phyloP scores from a whole-genome alignment of 2,797 vertebrate species.

The Moxostoma hubbsi region DNA sequence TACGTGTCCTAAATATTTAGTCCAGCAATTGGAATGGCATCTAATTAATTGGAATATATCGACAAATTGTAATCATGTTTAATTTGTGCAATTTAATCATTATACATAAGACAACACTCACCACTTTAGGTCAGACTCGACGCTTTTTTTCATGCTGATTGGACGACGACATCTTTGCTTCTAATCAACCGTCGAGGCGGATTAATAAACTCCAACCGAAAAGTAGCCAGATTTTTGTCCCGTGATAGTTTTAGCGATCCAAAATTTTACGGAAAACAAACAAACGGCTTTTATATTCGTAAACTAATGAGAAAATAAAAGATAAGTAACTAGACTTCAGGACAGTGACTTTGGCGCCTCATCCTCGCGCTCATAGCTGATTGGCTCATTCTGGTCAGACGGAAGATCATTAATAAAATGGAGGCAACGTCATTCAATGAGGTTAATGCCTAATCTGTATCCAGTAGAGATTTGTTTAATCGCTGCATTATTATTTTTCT shows the following conservation, averaged over 20 bases:
- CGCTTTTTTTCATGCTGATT: not conserved
- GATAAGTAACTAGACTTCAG: not conserved
- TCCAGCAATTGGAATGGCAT: not conserved
- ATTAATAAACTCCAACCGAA: not conserved
- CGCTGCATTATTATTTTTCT: no score
- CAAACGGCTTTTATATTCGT: no score
- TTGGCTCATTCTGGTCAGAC: slow-evolving; percentile 30
- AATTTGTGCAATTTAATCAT: not conserved
- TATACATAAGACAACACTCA: slow-evolving; percentile 9
- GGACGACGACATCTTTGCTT: not conserved
- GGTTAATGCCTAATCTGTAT: no score
- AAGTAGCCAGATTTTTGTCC: not conserved
- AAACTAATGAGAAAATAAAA: not conserved
- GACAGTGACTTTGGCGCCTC: slow-evolving; percentile 24
- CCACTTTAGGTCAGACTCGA: not conserved
- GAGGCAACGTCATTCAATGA: no score
- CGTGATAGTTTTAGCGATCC: not conserved
- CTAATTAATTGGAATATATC: not conserved
- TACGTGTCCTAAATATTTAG: no score
- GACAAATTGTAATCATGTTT: not conserved
- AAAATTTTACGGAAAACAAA: no score
- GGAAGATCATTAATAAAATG: slow-evolving; percentile 9
- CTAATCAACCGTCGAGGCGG: not conserved
- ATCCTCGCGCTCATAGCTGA: not conserved
- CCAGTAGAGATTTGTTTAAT: not conserved